Percentiles rank a stretch among this genome's conserved stretches.
These are phyloP conservation scores for Lerema accius DNA, from an alignment of 1,140 invertebrate genomes.

Conservation along the genomic window DNA sequence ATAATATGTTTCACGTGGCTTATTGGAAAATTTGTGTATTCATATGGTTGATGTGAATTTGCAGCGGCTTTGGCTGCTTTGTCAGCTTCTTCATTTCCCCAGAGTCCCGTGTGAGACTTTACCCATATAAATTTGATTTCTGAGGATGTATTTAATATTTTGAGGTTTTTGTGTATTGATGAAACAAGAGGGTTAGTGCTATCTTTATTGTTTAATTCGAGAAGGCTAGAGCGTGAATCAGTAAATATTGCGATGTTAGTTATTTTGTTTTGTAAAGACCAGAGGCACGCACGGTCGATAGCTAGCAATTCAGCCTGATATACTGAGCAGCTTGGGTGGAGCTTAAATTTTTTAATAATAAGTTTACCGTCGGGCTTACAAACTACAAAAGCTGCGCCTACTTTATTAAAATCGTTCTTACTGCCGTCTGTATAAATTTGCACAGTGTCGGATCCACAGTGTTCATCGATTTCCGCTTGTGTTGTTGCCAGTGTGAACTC, in stretches of 20 bases:
- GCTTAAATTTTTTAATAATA: constrained; percentile 1
- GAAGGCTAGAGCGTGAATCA: neutral
- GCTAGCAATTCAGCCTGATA: constrained; percentile 16
- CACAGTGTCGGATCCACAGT: too few species aligned
- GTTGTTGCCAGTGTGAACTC: too few species aligned
- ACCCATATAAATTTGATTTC: constrained; percentile 5
- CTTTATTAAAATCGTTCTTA: constrained; percentile 1
- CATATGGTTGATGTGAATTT: neutral
- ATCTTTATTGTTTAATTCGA: constrained; percentile 4
- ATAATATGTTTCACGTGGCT: neutral
- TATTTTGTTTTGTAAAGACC: neutral
- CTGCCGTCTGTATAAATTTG: constrained; percentile 17
- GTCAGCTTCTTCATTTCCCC: constrained; percentile 10
- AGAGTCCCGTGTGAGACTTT: neutral
- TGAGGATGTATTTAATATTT: neutral
- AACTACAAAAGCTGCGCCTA: constrained; percentile 10
- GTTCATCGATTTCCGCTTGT: too few species aligned
- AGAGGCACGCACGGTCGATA: neutral
- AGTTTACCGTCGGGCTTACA: neutral
- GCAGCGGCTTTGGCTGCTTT: neutral
- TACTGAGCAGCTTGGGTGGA: constrained; percentile 5
- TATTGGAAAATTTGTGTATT: constrained; percentile 3
- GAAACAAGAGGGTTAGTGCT: neutral
- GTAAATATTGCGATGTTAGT: neutral
- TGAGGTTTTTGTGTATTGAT: neutral